Conservation (phyloP, 1,140 invertebrate genomes). For the Saccostrea echinata region DNA sequence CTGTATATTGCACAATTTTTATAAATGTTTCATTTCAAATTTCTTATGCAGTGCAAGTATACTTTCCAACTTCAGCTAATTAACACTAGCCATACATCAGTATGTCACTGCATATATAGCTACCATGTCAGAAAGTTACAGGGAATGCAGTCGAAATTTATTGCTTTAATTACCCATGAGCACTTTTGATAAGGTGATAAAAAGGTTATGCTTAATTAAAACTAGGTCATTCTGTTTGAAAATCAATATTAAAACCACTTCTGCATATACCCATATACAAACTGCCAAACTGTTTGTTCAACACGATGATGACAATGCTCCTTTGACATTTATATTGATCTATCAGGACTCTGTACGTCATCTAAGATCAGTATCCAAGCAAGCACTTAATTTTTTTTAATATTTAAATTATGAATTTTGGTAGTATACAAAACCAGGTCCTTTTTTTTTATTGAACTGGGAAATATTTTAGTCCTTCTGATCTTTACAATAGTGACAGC, state of each 20-base stretch:
- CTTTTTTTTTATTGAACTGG: background rate
- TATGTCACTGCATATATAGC: background rate
- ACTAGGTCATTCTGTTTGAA: background rate
- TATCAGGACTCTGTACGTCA: background rate
- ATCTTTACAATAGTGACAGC: conserved; percentile 3
- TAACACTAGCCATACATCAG: background rate
- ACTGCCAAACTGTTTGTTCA: background rate
- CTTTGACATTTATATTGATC: background rate
- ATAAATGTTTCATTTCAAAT: background rate
- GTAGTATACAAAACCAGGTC: background rate
- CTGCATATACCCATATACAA: background rate
- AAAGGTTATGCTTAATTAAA: background rate
- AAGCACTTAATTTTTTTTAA: background rate
- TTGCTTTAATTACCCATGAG: background rate
- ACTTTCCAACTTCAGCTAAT: background rate
- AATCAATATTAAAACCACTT: conserved; percentile 25
- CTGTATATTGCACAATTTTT: background rate
- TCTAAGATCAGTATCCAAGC: background rate
- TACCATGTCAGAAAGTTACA: background rate
- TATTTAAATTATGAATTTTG: background rate
- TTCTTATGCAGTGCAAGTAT: background rate
- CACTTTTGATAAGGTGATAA: conserved; percentile 1
- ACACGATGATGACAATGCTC: background rate
- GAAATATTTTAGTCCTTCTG: background rate
- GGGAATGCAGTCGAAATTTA: background rate